A percentile compares a stretch with the other conserved stretches of the same genome.
phyloP scores from a whole-genome alignment of 2,113 vertebrate species.

The Dipodomys merriami region DNA sequence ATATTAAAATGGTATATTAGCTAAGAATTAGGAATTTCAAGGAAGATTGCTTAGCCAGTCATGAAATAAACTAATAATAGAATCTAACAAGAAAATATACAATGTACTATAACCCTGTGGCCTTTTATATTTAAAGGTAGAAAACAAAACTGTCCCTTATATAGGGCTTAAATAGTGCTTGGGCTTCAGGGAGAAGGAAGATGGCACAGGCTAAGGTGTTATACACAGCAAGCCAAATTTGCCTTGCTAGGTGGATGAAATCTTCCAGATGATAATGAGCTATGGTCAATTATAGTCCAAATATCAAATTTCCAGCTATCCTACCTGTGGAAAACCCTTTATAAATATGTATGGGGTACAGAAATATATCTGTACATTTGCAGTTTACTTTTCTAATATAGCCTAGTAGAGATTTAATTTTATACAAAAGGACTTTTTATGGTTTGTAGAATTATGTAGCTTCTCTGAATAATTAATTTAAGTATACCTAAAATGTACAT shows the following conservation, averaged over 20 bases:
- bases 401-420: background rate
- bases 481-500: background rate
- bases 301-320: background rate
- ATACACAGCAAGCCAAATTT: too few species aligned
- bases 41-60: background rate
- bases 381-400: background rate
- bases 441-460: background rate
- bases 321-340: background rate
- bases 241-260: too few species aligned
- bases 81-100: background rate
- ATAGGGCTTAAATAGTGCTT: background rate
- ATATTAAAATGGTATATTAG: background rate
- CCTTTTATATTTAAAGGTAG: too few species aligned
- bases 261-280: too few species aligned
- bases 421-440: background rate
- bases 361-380: background rate
- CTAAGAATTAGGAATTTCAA: background rate
- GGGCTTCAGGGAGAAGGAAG: too few species aligned
- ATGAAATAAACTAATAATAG: background rate
- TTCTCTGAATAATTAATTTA: background rate
- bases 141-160: too few species aligned
- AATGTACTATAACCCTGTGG: background rate
- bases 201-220: accelerated
- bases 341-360: too few species aligned
- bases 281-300: background rate